phyloP scores from a whole-genome alignment of 2,888 invertebrate species.

The Agrochola circellaris region DNA sequence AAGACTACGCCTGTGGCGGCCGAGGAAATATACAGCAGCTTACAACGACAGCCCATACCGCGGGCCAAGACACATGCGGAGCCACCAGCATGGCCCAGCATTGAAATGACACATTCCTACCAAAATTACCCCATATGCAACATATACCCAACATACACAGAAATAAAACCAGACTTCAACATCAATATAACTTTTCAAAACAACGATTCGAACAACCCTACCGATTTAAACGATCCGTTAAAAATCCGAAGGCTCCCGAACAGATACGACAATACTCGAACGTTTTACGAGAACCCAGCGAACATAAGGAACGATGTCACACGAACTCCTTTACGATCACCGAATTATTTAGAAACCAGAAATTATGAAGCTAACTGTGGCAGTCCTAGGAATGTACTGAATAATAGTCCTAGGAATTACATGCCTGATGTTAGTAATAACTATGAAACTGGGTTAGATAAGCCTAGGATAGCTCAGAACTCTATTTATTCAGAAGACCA shows the following conservation, averaged over 20 bases:
- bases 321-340: slow-evolving; percentile 78
- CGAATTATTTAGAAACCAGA: slow-evolving; percentile 80
- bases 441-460: slow-evolving; percentile 76
- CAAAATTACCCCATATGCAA: slow-evolving; percentile 88
- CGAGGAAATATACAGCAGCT: slow-evolving; percentile 90
- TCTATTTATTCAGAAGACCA: slow-evolving; percentile 80
- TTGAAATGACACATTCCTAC: slow-evolving; percentile 86
- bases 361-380: slow-evolving; percentile 82
- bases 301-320: slow-evolving; percentile 76
- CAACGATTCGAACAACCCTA: slow-evolving; percentile 66
- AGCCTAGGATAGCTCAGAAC: slow-evolving; percentile 74
- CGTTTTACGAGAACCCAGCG: slow-evolving; percentile 85
- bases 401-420: slow-evolving; percentile 84
- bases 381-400: slow-evolving; percentile 83
- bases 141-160: slow-evolving; percentile 86
- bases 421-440: slow-evolving; percentile 77
- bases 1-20: slow-evolving; percentile 89
- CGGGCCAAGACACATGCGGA: slow-evolving; percentile 92
- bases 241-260: slow-evolving; percentile 76
- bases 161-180: slow-evolving; percentile 83
- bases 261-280: slow-evolving; percentile 79
- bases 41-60: slow-evolving; percentile 92
- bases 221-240: slow-evolving; percentile 71
- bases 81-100: slow-evolving; percentile 88
- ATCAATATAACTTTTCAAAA: slow-evolving; percentile 76